Conservation (phyloP, 2,797 vertebrate species). For the Anableps anableps region DNA sequence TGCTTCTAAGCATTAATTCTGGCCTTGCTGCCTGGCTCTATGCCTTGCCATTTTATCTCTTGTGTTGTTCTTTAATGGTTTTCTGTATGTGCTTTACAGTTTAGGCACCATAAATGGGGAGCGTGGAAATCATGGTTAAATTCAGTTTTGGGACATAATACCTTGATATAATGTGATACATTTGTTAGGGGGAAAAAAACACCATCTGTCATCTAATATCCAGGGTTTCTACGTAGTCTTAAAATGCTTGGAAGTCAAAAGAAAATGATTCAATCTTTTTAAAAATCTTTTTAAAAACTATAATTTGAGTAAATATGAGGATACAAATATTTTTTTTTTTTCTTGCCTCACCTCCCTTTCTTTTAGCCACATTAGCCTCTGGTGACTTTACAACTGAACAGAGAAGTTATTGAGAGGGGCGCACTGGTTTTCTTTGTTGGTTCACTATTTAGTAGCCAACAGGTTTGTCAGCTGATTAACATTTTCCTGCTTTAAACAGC, state of each 20-base stretch:
- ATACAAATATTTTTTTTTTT: not conserved
- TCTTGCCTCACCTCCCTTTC: not conserved
- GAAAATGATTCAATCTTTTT: not conserved
- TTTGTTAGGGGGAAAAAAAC: conserved; percentile 12
- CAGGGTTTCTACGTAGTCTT: not conserved
- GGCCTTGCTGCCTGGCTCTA: conserved; percentile 15
- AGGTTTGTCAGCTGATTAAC: no score
- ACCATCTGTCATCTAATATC: not conserved
- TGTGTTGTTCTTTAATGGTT: conserved; percentile 39
- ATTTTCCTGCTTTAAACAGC: no score
- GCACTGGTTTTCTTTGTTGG: no score
- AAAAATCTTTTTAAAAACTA: not conserved
- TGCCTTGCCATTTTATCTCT: conserved; percentile 23
- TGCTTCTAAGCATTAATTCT: conserved; percentile 28
- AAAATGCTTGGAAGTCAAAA: not conserved
- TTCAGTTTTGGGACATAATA: conserved; percentile 31
- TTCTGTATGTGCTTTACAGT: conserved; percentile 40
- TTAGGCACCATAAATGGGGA: conserved; percentile 37
- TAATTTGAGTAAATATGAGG: not conserved
- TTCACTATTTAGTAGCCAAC: no score
- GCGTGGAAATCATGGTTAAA: conserved; percentile 49
- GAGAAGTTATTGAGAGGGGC: no score
- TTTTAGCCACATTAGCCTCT: not conserved
- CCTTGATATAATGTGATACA: conserved; percentile 24
- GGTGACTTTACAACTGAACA: no score